These are phyloP conservation scores for Ammodytes marinus DNA, from an alignment of 2,113 vertebrate genomes.

Conservation along the genomic window DNA sequence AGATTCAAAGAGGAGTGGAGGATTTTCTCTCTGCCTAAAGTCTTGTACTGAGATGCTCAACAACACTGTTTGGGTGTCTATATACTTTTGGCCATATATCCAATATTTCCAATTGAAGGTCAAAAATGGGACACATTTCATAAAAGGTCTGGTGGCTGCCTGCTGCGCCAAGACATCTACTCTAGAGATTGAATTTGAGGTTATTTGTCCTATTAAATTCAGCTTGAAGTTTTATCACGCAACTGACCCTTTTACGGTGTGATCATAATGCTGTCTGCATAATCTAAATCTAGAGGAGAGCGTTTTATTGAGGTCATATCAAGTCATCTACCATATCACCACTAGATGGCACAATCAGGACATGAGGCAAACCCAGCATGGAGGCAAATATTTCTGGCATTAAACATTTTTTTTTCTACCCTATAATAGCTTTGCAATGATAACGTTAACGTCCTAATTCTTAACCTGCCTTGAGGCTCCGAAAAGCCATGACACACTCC, in stretches of 20 bases:
- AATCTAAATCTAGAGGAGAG: background rate
- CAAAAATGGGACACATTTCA: too few species aligned
- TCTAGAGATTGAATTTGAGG: background rate
- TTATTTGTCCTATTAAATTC: background rate
- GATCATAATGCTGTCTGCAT: background rate
- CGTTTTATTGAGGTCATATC: background rate
- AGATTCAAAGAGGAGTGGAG: too few species aligned
- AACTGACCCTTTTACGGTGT: background rate
- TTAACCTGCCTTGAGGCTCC: conserved; percentile 16
- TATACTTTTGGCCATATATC: too few species aligned
- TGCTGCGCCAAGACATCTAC: too few species aligned
- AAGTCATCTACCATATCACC: conserved; percentile 10
- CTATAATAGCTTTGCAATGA: conserved; percentile 43
- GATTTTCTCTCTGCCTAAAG: too few species aligned
- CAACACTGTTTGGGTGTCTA: too few species aligned
- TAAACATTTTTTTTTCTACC: conserved; percentile 29
- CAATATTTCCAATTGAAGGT: too few species aligned
- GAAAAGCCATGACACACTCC: conserved; percentile 12
- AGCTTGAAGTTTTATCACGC: background rate
- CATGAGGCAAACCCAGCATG: background rate
- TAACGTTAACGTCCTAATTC: conserved; percentile 46
- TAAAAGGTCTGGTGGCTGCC: too few species aligned
- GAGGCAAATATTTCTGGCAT: background rate
- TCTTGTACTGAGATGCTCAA: too few species aligned
- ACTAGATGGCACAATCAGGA: conserved; percentile 75